phyloP scores from a whole-genome alignment of 2,797 vertebrate species.

The Hapalemur alaotrensis region DNA sequence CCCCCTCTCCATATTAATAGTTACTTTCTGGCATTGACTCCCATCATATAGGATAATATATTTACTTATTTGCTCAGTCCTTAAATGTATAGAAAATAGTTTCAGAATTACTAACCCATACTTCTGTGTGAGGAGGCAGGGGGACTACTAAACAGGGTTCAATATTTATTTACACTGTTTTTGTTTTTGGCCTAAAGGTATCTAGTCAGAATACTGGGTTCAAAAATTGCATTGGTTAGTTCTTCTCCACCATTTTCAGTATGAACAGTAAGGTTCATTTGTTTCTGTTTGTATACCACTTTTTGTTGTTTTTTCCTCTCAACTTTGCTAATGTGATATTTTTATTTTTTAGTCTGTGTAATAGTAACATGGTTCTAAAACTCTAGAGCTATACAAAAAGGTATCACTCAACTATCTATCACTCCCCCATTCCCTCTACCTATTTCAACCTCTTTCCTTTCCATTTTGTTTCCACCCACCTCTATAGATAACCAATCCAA shows the following conservation, averaged over 20 bases:
- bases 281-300: neutral
- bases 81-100: neutral
- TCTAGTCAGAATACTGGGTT: neutral
- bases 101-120: neutral
- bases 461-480: neutral
- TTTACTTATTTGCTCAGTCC: neutral
- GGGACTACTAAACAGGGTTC: neutral
- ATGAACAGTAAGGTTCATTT: neutral
- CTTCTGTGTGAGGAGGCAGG: neutral
- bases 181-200: neutral
- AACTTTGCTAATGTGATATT: neutral
- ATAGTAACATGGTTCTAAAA: neutral
- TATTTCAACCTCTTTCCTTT: neutral
- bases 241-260: neutral
- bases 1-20: neutral
- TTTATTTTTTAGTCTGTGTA: neutral
- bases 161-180: neutral
- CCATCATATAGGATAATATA: neutral
- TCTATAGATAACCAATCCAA: neutral
- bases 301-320: neutral
- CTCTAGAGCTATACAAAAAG: neutral
- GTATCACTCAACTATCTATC: neutral
- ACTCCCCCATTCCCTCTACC: neutral
- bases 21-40: neutral
- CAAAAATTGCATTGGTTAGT: neutral